Conservation (phyloP, 2,888 invertebrate genomes). For the Amphipoea oculea region DNA sequence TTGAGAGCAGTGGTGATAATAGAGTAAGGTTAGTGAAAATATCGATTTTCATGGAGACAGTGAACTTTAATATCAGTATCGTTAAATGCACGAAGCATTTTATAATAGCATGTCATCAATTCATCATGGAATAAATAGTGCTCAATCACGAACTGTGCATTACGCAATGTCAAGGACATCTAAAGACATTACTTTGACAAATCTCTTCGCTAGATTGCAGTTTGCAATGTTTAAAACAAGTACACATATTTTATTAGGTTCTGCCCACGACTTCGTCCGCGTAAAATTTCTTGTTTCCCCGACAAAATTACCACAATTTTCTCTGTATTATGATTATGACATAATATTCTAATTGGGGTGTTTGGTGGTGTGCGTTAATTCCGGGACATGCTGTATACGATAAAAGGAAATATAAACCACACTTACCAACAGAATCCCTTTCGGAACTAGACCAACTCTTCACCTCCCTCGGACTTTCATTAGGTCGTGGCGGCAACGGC, state of each 20-base stretch:
- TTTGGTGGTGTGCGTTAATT: background rate
- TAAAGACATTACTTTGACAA: background rate
- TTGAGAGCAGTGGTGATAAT: background rate
- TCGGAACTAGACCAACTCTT: conserved; percentile 78
- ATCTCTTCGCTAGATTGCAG: background rate
- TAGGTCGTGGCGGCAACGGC: conserved; percentile 81
- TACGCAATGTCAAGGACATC: conserved; percentile 25
- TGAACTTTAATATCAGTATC: conserved; percentile 10
- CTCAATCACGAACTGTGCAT: conserved; percentile 27
- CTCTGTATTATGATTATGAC: background rate
- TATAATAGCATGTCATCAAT: conserved; percentile 17
- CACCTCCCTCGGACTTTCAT: conserved; percentile 81
- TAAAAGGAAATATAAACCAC: background rate
- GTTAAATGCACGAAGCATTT: conserved; percentile 29
- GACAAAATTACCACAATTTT: no score
- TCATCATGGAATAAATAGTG: conserved; percentile 14
- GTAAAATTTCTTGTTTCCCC: no score
- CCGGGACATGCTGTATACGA: background rate
- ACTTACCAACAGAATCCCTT: conserved; percentile 82
- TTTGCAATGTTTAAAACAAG: background rate
- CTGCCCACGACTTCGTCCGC: no score
- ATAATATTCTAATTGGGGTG: background rate
- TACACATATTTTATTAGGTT: background rate
- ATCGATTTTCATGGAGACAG: conserved; percentile 17
- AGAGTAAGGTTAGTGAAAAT: background rate